phyloP scores from a whole-genome alignment of 2,797 vertebrate species.

The Parotocinclus haroldoi region DNA sequence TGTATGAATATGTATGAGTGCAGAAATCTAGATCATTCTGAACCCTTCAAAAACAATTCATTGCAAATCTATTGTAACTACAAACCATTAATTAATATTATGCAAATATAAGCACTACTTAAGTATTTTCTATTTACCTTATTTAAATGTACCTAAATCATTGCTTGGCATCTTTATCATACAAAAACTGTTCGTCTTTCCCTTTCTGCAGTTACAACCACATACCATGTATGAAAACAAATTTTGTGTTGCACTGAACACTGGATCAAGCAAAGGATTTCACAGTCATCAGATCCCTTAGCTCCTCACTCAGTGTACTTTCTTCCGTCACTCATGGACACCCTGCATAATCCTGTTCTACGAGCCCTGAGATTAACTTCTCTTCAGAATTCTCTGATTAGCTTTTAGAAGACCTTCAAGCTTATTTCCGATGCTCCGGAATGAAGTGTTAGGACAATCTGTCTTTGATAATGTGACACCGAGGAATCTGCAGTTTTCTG shows the following conservation, averaged over 20 bases:
- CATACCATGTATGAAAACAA: conserved; percentile 11
- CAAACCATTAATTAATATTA: no score
- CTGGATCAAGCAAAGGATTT: conserved; percentile 6
- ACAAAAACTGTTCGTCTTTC: neutral
- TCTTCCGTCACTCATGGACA: conserved; percentile 51
- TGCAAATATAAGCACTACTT: neutral
- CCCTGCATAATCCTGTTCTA: conserved; percentile 62
- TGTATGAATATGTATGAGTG: no score
- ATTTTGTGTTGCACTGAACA: conserved; percentile 9
- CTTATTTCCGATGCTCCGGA: conserved; percentile 58
- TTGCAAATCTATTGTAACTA: no score
- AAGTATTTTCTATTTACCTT: conserved; percentile 13
- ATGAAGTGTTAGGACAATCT: conserved; percentile 59
- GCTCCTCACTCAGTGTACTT: conserved; percentile 32
- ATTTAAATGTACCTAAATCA: conserved; percentile 1
- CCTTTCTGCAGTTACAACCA: neutral
- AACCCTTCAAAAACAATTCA: no score
- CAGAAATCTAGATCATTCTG: no score
- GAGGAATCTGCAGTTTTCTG: neutral
- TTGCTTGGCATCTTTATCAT: conserved; percentile 11
- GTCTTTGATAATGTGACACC: conserved; percentile 60
- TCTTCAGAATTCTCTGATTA: conserved; percentile 44
- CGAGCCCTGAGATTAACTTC: conserved; percentile 61
- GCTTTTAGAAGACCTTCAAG: conserved; percentile 54
- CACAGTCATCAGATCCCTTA: conserved; percentile 21